Evolutionary conservation across 1,140 invertebrate species (phyloP).

Genomic region (Drosophila arizonae): DNA sequence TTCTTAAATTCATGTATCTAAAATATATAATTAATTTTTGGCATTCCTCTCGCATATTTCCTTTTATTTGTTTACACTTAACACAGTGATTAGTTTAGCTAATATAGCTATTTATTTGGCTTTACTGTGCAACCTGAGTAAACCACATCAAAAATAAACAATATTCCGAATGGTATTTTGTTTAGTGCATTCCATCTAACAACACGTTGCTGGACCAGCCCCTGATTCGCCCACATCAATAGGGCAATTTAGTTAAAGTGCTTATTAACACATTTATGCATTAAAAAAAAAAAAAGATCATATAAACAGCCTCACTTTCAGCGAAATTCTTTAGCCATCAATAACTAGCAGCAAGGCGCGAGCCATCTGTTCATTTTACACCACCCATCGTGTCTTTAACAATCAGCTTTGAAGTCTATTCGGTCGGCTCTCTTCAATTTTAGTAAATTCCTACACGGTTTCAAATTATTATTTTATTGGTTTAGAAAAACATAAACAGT

Average conservation of each 20-base stretch:
- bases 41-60: conserved; percentile 43
- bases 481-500: too few species aligned
- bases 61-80: conserved; percentile 63
- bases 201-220: conserved; percentile 4
- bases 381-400: conserved; percentile 25
- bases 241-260: conserved; percentile 46
- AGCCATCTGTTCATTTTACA: conserved; percentile 62
- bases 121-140: conserved; percentile 73
- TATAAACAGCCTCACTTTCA: conserved; percentile 31
- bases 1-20: conserved; percentile 17
- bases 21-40: conserved; percentile 20
- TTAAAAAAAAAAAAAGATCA: conserved; percentile 7
- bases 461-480: too few species aligned
- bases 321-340: conserved; percentile 23
- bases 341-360: conserved; percentile 37
- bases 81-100: conserved; percentile 55
- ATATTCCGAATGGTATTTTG: conserved; percentile 25
- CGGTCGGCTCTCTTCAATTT: too few species aligned
- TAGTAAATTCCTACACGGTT: too few species aligned
- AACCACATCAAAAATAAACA: conserved; percentile 75
- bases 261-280: conserved; percentile 46
- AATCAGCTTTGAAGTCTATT: conserved; percentile 61
- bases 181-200: conserved; percentile 38
- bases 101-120: conserved; percentile 51
- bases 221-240: conserved; percentile 16